phyloP scores from a whole-genome alignment of 35 echinoderm and acorn worm genomes.

The Amphiura filiformis region DNA sequence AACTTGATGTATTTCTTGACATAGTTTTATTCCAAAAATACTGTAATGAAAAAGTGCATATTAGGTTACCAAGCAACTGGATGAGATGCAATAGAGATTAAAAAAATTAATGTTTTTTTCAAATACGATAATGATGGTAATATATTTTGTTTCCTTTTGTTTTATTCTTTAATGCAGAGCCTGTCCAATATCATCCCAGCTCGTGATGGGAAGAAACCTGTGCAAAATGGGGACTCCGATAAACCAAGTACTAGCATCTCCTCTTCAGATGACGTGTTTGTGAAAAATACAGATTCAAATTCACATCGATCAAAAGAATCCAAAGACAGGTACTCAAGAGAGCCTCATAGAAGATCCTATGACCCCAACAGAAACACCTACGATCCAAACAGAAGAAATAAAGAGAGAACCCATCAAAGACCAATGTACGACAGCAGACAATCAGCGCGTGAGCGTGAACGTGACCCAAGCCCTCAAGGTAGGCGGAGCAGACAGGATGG shows the following conservation, averaged over 20 bases:
- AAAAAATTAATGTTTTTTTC: not conserved
- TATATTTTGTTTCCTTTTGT: not conserved
- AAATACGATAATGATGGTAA: not conserved
- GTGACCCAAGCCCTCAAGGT: not conserved
- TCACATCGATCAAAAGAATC: not conserved
- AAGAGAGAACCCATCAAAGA: not conserved
- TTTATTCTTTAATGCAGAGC: not conserved
- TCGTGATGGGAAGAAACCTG: not conserved
- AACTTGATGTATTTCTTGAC: not conserved
- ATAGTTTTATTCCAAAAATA: not conserved
- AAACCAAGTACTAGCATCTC: not conserved
- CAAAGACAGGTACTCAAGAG: not conserved
- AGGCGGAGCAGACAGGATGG: not conserved
- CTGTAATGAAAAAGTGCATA: not conserved
- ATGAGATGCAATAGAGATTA: not conserved
- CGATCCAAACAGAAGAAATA: not conserved
- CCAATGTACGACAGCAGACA: not conserved
- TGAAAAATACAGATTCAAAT: not conserved
- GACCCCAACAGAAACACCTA: not conserved
- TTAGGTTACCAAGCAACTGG: not conserved
- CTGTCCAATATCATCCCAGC: conserved; percentile 2
- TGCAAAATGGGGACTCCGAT: not conserved
- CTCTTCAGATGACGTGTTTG: not conserved
- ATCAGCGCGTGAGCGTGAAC: no score
- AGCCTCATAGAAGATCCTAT: not conserved